A percentile compares a stretch with the other conserved stretches of the same genome.
Conservation (phyloP, 2,888 invertebrate species). For the Clivina fossor region DNA sequence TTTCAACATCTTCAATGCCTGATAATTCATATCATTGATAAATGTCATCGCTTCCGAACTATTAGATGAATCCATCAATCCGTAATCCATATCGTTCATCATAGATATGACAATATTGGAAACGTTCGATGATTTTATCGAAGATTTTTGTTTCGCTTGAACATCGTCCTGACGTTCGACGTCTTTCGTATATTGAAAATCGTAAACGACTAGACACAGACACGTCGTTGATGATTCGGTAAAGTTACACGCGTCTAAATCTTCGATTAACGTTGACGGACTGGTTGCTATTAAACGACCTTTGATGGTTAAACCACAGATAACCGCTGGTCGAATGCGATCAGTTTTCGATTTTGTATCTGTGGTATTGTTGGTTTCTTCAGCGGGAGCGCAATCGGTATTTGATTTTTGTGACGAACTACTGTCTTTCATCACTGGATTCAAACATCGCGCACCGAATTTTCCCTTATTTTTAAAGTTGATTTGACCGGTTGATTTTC, state of each 20-base stretch:
- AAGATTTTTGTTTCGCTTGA: slow-evolving; percentile 51
- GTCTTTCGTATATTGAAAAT: slow-evolving; percentile 67
- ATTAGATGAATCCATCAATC: slow-evolving; percentile 23
- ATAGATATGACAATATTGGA: slow-evolving; percentile 34
- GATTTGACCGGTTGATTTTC: slow-evolving; percentile 7
- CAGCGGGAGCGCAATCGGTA: neutral
- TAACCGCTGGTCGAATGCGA: slow-evolving; percentile 54
- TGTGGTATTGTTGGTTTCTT: neutral
- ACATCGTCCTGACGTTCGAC: slow-evolving; percentile 57
- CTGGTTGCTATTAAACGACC: slow-evolving; percentile 39
- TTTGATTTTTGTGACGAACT: neutral
- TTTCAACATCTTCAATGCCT: slow-evolving; percentile 28
- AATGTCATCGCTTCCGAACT: slow-evolving; percentile 23
- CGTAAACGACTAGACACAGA: slow-evolving; percentile 68
- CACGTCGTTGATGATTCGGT: slow-evolving; percentile 41
- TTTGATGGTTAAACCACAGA: slow-evolving; percentile 56
- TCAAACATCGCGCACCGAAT: neutral
- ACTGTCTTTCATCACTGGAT: neutral
- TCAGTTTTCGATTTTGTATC: slow-evolving; percentile 10
- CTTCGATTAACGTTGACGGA: slow-evolving; percentile 52
- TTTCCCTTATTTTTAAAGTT: slow-evolving; percentile 7
- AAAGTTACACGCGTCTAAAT: slow-evolving; percentile 73
- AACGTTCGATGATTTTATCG: slow-evolving; percentile 28
- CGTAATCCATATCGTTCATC: slow-evolving; percentile 28
- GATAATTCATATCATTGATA: slow-evolving; percentile 24